Evolutionary conservation across 2,113 vertebrate species (phyloP).

Genomic region (Otus sunia): DNA sequence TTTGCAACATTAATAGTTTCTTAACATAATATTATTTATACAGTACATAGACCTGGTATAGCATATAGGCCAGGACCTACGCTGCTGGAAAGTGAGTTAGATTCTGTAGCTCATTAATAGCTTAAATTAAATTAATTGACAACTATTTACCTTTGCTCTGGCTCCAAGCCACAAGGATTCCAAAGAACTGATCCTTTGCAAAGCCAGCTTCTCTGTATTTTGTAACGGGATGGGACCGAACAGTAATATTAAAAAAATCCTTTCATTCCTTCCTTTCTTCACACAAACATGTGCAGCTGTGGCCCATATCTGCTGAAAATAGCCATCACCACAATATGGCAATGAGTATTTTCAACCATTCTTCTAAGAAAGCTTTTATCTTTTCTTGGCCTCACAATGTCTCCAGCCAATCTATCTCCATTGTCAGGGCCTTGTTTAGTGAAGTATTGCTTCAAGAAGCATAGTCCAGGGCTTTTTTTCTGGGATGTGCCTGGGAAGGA

Average conservation of each 20-base stretch:
- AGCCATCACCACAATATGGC: conserved; percentile 45
- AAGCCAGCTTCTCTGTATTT: neutral
- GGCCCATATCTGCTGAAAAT: conserved; percentile 52
- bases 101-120: neutral
- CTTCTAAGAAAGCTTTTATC: conserved; percentile 57
- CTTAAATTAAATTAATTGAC: neutral
- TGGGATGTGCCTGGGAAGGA: neutral
- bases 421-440: conserved; percentile 35
- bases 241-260: neutral
- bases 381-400: conserved; percentile 32
- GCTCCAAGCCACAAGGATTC: neutral
- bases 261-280: conserved; percentile 50
- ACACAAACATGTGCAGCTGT: conserved; percentile 47
- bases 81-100: neutral
- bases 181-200: neutral
- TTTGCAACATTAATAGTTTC: neutral
- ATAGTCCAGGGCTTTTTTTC: neutral
- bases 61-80: neutral
- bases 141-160: neutral
- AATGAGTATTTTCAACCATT: conserved; percentile 47
- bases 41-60: neutral
- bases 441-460: conserved; percentile 33
- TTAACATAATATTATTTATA: neutral
- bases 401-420: conserved; percentile 28
- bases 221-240: neutral